Evolutionary conservation across 1,140 invertebrate species (phyloP).

Genomic region (Zaprionus ghesquierei): DNA sequence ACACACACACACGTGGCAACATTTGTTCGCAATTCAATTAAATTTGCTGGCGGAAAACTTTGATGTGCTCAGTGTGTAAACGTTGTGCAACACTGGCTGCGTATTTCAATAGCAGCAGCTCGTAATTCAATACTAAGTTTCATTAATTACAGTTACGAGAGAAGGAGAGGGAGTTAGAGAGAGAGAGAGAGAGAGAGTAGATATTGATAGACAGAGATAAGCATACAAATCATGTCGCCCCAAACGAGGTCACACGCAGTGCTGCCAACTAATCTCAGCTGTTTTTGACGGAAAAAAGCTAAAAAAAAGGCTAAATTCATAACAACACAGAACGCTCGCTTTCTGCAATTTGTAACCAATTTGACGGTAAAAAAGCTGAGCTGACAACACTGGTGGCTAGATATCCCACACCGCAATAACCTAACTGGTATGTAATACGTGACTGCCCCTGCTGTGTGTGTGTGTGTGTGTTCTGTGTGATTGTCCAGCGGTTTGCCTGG

Average conservation of each 20-base stretch:
- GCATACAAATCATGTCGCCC: neutral
- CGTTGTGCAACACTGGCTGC: neutral
- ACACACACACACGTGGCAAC: constrained; percentile 11
- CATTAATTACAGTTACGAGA: neutral
- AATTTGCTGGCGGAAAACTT: neutral
- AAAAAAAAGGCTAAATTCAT: too few species aligned
- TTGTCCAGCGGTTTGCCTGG: neutral
- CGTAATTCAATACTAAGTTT: neutral
- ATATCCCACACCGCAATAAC: too few species aligned
- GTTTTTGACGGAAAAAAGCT: too few species aligned
- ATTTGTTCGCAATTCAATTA: constrained; percentile 43
- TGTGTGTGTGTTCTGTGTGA: neutral
- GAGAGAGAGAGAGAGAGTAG: neutral
- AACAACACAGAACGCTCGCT: too few species aligned
- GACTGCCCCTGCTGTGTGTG: neutral
- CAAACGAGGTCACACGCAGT: too few species aligned
- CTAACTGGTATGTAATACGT: too few species aligned
- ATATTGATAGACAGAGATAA: neutral
- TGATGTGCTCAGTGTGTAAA: neutral
- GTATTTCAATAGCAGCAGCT: neutral
- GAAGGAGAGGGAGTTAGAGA: neutral
- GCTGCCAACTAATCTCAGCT: too few species aligned
- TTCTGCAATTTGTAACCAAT: too few species aligned
- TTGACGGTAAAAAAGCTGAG: too few species aligned
- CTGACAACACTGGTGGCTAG: too few species aligned